phyloP scores from a whole-genome alignment of 2,888 invertebrate species.

The Teleiodes luculella region DNA sequence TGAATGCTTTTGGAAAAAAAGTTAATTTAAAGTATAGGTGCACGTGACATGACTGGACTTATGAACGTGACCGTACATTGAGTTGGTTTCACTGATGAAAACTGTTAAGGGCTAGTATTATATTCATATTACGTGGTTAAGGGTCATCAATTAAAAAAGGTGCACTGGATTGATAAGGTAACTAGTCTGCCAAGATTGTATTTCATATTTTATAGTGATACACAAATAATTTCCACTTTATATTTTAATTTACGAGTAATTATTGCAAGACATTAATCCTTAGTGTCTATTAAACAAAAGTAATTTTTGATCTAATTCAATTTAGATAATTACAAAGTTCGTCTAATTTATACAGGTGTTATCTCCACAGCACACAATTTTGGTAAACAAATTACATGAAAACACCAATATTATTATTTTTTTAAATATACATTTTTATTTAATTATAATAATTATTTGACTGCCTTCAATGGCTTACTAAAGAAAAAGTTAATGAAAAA shows the following conservation, averaged over 20 bases:
- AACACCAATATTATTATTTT: no score
- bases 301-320: slow-evolving; percentile 35
- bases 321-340: slow-evolving; percentile 20
- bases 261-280: slow-evolving; percentile 54
- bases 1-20: no score
- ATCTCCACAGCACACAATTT: not conserved
- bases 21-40: no score
- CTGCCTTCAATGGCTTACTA: slow-evolving; percentile 12
- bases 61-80: no score
- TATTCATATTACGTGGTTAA: no score
- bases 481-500: slow-evolving; percentile 13
- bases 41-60: no score
- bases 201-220: slow-evolving; percentile 17
- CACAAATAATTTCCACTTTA: slow-evolving; percentile 42
- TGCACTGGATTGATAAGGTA: no score
- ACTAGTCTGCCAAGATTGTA: slow-evolving; percentile 3
- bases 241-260: slow-evolving; percentile 66
- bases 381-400: no score
- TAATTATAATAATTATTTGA: not conserved
- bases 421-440: no score
- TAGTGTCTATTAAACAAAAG: slow-evolving; percentile 53
- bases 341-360: not conserved
- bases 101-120: no score
- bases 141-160: no score
- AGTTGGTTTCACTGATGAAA: no score